These are phyloP conservation scores for Stenotaenia linearis DNA, from an alignment of 2,888 invertebrate genomes.

Conservation along the genomic window DNA sequence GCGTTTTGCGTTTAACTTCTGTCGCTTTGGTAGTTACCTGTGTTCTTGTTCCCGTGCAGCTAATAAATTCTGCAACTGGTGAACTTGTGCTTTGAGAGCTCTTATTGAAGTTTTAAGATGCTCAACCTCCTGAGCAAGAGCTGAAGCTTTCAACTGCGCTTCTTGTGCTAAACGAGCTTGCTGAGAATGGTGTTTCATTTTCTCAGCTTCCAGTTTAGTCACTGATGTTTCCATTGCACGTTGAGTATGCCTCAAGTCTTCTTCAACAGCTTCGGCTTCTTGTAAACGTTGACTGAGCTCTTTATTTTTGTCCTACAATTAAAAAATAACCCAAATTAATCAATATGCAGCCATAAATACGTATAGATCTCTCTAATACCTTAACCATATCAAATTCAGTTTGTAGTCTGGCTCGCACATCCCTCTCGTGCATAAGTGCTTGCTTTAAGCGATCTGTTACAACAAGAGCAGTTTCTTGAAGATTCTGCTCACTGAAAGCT, in stretches of 20 bases:
- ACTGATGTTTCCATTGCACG: constrained; percentile 31
- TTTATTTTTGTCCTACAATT: constrained; percentile 30
- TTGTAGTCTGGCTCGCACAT: constrained; percentile 28
- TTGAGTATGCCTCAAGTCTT: constrained; percentile 31
- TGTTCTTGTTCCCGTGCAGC: constrained; percentile 31
- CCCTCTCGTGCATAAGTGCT: constrained; percentile 29
- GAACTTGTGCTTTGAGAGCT: constrained; percentile 30
- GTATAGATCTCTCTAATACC: too few species aligned
- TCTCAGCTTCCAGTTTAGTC: constrained; percentile 31
- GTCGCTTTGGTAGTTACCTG: neutral
- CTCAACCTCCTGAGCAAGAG: constrained; percentile 31
- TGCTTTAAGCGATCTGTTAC: constrained; percentile 30
- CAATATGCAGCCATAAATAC: too few species aligned
- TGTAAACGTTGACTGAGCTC: constrained; percentile 30
- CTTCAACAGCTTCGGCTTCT: constrained; percentile 32
- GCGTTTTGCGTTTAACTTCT: neutral
- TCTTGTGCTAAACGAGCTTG: constrained; percentile 32
- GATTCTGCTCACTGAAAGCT: constrained; percentile 29
- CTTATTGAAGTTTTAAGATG: constrained; percentile 30
- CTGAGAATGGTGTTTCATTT: constrained; percentile 30
- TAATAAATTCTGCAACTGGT: constrained; percentile 29
- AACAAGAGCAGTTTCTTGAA: constrained; percentile 28
- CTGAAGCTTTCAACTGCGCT: constrained; percentile 31
- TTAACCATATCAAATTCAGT: constrained; percentile 29
- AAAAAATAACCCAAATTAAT: neutral